phyloP scores from a whole-genome alignment of 2,797 vertebrate genomes.

The Eurystomus glaucurus region DNA sequence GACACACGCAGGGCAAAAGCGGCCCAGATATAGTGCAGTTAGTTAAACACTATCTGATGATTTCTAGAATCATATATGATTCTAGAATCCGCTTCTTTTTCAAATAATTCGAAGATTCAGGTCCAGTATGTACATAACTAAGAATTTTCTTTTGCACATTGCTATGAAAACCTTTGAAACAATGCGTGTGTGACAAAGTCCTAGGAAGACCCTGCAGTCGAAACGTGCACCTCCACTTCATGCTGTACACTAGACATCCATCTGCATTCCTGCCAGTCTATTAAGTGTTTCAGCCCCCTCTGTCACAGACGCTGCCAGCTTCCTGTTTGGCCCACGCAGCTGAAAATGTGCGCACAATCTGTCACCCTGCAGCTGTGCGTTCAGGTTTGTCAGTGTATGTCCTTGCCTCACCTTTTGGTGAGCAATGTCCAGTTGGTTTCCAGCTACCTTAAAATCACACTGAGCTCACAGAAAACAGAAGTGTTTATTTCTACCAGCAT shows the following conservation, averaged over 20 bases:
- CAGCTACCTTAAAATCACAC: neutral
- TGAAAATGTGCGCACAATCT: neutral
- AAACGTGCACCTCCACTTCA: neutral
- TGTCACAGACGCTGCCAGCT: neutral
- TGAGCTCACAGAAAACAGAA: neutral
- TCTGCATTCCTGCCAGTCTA: neutral
- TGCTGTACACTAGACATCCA: neutral
- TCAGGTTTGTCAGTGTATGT: neutral
- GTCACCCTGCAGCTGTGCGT: neutral
- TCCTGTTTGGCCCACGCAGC: neutral
- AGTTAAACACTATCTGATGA: neutral
- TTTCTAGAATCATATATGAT: too few species aligned
- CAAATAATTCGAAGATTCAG: neutral
- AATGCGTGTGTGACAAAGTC: neutral
- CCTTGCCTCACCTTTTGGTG: neutral
- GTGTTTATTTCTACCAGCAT: neutral
- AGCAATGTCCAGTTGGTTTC: neutral
- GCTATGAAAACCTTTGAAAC: neutral
- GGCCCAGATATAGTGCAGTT: neutral
- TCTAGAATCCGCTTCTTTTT: neutral
- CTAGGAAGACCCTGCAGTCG: neutral
- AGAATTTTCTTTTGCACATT: neutral
- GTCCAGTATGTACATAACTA: neutral
- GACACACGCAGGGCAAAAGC: rapidly evolving
- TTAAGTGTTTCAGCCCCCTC: neutral